A percentile compares a stretch with the other conserved stretches of the same genome.
Conservation (phyloP, 2,888 invertebrate species). For the Gortyna flavago region DNA sequence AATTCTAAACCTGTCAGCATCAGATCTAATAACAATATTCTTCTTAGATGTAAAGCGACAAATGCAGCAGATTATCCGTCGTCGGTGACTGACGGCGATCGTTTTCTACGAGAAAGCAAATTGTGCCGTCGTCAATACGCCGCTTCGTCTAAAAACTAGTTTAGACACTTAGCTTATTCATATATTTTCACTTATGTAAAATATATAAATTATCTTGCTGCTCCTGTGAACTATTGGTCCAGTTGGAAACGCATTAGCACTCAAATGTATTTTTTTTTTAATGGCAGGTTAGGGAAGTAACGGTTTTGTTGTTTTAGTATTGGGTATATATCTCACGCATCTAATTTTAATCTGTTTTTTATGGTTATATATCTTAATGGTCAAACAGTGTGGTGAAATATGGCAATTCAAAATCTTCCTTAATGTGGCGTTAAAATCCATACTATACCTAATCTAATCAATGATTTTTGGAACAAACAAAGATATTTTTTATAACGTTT, state of each 20-base stretch:
- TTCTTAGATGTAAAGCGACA: constrained; percentile 53
- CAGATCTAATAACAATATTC: constrained; percentile 58
- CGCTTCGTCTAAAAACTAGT: constrained; percentile 72
- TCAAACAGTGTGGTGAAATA: background rate
- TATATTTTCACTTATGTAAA: constrained; percentile 89
- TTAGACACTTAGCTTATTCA: constrained; percentile 75
- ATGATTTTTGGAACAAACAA: background rate
- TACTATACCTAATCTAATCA: background rate
- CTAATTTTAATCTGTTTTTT: constrained; percentile 16
- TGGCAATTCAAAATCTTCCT: background rate
- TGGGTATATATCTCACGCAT: background rate
- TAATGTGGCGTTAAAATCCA: background rate
- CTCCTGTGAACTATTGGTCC: constrained; percentile 80
- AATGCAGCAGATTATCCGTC: constrained; percentile 53
- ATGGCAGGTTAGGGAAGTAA: constrained; percentile 11
- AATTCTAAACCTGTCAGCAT: constrained; percentile 32
- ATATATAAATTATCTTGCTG: constrained; percentile 72
- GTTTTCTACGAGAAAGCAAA: constrained; percentile 83
- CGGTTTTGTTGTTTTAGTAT: constrained; percentile 17
- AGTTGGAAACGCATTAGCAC: constrained; percentile 69
- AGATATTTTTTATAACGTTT: background rate
- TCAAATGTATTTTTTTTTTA: constrained; percentile 32
- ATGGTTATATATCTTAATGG: constrained; percentile 10
- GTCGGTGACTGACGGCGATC: constrained; percentile 63
- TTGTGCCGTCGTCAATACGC: constrained; percentile 60